phyloP scores from a whole-genome alignment of 2,888 invertebrate genomes.

The Hipparchia sbordonii region DNA sequence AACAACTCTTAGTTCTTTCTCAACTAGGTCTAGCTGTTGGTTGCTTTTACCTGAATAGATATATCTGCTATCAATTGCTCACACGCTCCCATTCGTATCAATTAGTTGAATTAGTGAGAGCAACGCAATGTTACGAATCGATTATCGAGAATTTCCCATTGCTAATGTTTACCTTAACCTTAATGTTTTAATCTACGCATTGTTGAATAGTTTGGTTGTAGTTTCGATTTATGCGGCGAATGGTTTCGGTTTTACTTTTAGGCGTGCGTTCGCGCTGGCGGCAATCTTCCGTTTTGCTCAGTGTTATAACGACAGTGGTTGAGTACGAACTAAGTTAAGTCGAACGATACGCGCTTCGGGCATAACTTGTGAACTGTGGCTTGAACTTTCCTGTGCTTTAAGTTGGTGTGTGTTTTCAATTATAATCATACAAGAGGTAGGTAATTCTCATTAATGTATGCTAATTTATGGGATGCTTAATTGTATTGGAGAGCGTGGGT shows the following conservation, averaged over 20 bases:
- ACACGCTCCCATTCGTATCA: constrained; percentile 32
- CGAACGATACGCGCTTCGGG: constrained; percentile 53
- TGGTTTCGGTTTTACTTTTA: constrained; percentile 69
- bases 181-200: constrained; percentile 64
- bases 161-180: constrained; percentile 75
- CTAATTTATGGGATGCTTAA: constrained; percentile 11
- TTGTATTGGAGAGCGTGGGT: constrained; percentile 5
- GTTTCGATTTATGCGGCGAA: constrained; percentile 57
- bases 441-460: constrained; percentile 33
- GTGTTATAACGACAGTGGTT: constrained; percentile 74
- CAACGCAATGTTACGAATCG: constrained; percentile 51
- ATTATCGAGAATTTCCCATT: constrained; percentile 57
- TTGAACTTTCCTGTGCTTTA: constrained; percentile 61
- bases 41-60: constrained; percentile 7
- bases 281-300: constrained; percentile 73
- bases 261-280: constrained; percentile 73
- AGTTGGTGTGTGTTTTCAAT: constrained; percentile 59
- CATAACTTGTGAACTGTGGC: constrained; percentile 69
- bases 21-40: constrained; percentile 20
- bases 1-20: constrained; percentile 26
- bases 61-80: constrained; percentile 22
- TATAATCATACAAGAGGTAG: constrained; percentile 42
- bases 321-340: constrained; percentile 75
- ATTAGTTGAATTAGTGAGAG: constrained; percentile 25
- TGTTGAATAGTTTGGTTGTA: constrained; percentile 59